These are phyloP conservation scores for Amaurobius ferox DNA, from an alignment of 2,888 invertebrate genomes.

Conservation along the genomic window DNA sequence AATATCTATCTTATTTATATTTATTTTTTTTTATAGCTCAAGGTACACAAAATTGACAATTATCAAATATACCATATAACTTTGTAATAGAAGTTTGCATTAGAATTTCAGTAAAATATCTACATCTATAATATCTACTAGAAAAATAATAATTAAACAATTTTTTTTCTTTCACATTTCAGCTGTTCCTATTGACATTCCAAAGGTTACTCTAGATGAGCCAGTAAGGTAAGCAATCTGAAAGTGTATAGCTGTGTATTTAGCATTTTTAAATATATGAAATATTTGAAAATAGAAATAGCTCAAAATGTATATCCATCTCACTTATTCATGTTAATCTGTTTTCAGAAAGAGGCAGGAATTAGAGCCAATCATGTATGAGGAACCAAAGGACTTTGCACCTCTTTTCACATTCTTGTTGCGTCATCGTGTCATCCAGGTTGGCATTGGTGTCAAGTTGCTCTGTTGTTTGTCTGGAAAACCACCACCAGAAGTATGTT, in stretches of 20 bases:
- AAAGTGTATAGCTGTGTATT: neutral
- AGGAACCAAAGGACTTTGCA: conserved; percentile 93
- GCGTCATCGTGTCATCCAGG: conserved; percentile 98
- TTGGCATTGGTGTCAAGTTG: conserved; percentile 94
- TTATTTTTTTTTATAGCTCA: too few relatives aligned
- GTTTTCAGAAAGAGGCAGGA: conserved; percentile 52
- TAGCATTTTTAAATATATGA: neutral
- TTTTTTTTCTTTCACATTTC: conserved; percentile 11
- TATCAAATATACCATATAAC: too few relatives aligned
- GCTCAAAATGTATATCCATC: too few relatives aligned
- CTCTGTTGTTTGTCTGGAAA: conserved; percentile 96
- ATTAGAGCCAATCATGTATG: conserved; percentile 82
- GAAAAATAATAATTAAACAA: neutral
- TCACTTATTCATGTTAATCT: neutral
- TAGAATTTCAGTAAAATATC: too few relatives aligned
- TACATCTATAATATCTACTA: too few relatives aligned
- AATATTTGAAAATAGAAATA: neutral
- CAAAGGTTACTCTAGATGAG: conserved; percentile 66
- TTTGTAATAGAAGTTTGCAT: too few relatives aligned
- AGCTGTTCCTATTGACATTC: conserved; percentile 73
- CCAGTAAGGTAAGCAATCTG: conserved; percentile 60
- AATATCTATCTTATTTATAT: too few relatives aligned
- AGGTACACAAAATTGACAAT: too few relatives aligned
- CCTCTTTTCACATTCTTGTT: conserved; percentile 98
- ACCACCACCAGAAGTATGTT: conserved; percentile 87